Evolutionary conservation across 2,797 vertebrate genomes (phyloP).

Genomic region (Halcyon chelicuti): DNA sequence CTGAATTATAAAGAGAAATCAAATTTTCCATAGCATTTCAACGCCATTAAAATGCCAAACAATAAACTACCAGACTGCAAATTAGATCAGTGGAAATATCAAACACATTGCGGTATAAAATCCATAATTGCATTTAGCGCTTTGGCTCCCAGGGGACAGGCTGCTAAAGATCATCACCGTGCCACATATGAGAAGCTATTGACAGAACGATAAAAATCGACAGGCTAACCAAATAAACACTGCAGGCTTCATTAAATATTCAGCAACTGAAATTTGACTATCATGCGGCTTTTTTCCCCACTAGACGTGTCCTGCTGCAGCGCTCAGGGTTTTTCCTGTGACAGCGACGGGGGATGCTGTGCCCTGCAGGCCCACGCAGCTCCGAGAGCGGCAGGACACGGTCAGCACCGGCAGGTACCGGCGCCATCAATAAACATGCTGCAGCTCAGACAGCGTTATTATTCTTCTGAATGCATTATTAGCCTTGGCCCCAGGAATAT

Average conservation of each 20-base stretch:
- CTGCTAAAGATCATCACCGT: constrained; percentile 97
- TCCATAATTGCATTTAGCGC: constrained; percentile 99
- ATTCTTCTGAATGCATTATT: constrained; percentile 65
- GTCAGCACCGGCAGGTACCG: constrained; percentile 83
- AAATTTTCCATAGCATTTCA: constrained; percentile 99
- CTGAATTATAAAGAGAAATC: constrained; percentile 99
- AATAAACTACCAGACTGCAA: constrained; percentile 99
- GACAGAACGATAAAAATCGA: constrained; percentile 99
- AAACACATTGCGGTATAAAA: constrained; percentile 99
- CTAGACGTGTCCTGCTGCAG: constrained; percentile 55
- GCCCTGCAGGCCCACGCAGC: constrained; percentile 82
- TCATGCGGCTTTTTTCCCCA: constrained; percentile 70
- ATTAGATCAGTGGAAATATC: constrained; percentile 99
- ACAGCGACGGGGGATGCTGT: constrained; percentile 85
- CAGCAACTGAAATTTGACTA: constrained; percentile 97
- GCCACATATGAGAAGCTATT: constrained; percentile 96
- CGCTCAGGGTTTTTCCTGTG: constrained; percentile 53
- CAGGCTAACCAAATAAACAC: constrained; percentile 99
- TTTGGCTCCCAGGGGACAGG: constrained; percentile 90
- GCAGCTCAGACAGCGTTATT: constrained; percentile 45
- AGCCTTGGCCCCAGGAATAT: constrained; percentile 66
- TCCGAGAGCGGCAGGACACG: constrained; percentile 63
- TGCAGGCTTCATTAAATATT: constrained; percentile 98
- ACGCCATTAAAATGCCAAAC: constrained; percentile 99
- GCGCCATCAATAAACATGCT: constrained; percentile 72